These are phyloP conservation scores for Bucco capensis DNA, from an alignment of 2,113 vertebrate genomes.

Conservation along the genomic window DNA sequence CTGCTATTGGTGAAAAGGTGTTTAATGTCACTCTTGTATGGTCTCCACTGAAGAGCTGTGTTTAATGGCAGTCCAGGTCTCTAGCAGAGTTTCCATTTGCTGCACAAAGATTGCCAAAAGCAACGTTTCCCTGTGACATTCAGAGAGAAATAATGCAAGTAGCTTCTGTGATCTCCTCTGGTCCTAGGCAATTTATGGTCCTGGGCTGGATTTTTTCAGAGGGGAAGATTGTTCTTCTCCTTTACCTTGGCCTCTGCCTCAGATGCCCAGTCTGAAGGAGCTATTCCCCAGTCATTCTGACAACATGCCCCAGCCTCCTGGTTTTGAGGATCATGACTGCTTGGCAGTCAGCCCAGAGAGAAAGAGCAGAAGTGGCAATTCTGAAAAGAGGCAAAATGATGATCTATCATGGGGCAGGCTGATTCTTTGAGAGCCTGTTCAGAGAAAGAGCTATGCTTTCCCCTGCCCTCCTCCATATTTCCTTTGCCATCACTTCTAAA, in stretches of 20 bases:
- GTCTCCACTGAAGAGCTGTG: not conserved
- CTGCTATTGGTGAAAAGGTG: not conserved
- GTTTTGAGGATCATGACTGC: not conserved
- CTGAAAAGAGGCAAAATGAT: not conserved
- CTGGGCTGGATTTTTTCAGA: not conserved
- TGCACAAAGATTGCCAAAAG: not conserved
- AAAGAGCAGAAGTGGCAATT: not conserved
- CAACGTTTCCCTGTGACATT: not conserved
- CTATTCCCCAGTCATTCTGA: not conserved
- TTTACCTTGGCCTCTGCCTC: not conserved
- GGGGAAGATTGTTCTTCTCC: not conserved
- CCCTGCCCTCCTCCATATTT: not conserved
- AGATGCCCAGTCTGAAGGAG: not conserved
- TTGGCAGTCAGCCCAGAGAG: not conserved
- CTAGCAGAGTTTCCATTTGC: not conserved
- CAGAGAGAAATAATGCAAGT: not conserved
- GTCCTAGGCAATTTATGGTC: not conserved
- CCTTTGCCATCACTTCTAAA: not conserved
- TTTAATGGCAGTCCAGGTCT: not conserved
- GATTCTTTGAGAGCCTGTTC: not conserved
- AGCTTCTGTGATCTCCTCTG: not conserved
- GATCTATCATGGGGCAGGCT: not conserved
- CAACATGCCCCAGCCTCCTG: not conserved
- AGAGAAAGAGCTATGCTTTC: not conserved
- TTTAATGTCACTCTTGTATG: accelerated